Percentiles rank a stretch among this genome's conserved stretches.
Evolutionary conservation across 2,113 vertebrate species (phyloP).

Genomic region (Misgurnus anguillicaudatus): DNA sequence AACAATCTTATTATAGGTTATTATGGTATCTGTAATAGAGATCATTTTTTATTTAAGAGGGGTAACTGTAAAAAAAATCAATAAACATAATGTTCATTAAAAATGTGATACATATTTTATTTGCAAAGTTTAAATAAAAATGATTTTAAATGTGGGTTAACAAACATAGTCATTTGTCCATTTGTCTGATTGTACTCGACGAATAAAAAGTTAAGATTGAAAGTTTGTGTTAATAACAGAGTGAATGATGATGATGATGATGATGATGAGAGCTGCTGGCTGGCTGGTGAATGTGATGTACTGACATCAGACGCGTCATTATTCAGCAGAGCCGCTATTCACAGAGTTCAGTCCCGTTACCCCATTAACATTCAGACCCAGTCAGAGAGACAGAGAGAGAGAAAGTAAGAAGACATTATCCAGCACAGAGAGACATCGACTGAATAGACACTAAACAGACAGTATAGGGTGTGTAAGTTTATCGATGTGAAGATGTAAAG

Average conservation of each 20-base stretch:
- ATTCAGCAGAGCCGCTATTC: conserved; percentile 72
- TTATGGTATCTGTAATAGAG: too few species aligned
- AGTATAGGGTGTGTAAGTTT: not conserved
- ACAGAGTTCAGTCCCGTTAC: conserved; percentile 64
- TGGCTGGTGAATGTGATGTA: conserved; percentile 58
- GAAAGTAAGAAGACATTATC: conserved; percentile 50
- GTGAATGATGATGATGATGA: not conserved
- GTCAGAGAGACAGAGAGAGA: conserved; percentile 65
- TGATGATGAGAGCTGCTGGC: not conserved
- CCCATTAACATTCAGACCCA: conserved; percentile 82
- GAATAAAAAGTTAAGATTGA: too few species aligned
- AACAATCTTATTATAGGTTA: too few species aligned
- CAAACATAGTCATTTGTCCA: too few species aligned
- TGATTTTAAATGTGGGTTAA: too few species aligned
- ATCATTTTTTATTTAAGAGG: too few species aligned
- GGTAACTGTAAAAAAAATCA: too few species aligned
- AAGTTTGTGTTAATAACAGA: too few species aligned
- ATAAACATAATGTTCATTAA: too few species aligned
- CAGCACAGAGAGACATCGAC: conserved; percentile 23
- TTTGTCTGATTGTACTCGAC: too few species aligned
- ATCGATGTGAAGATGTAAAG: not conserved
- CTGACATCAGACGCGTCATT: conserved; percentile 64
- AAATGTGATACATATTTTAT: too few species aligned
- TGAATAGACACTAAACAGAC: not conserved
- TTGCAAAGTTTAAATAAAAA: too few species aligned